These are phyloP conservation scores for Empis livida DNA, from an alignment of 2,888 invertebrate genomes.

Conservation along the genomic window DNA sequence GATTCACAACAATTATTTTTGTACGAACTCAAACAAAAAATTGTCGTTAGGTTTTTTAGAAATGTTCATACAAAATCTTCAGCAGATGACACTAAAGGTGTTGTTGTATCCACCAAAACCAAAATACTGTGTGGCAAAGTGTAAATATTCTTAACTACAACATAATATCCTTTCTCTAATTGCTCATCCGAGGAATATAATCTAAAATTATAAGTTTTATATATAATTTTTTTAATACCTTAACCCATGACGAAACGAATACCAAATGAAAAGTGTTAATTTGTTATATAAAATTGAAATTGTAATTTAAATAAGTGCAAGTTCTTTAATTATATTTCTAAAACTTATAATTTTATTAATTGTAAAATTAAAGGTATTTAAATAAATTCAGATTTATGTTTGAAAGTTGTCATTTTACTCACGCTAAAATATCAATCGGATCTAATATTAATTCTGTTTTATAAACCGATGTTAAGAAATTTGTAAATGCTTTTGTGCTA, in stretches of 20 bases:
- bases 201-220: too few relatives aligned
- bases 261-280: too few relatives aligned
- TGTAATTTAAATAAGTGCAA: too few relatives aligned
- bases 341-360: not conserved
- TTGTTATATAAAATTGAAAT: too few relatives aligned
- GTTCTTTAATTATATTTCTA: too few relatives aligned
- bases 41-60: too few relatives aligned
- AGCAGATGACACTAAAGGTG: conserved; percentile 36
- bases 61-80: conserved; percentile 15
- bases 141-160: conserved; percentile 41
- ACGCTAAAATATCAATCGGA: conserved; percentile 43
- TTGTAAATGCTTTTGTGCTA: conserved; percentile 34
- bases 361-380: not conserved
- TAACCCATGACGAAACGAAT: too few relatives aligned
- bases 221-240: too few relatives aligned
- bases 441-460: conserved; percentile 36
- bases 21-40: too few relatives aligned
- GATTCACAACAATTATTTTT: too few relatives aligned
- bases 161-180: conserved; percentile 39
- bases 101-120: conserved; percentile 49
- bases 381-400: not conserved
- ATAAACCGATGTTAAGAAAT: conserved; percentile 34
- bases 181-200: conserved; percentile 43
- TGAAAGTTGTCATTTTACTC: too few relatives aligned
- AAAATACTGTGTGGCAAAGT: conserved; percentile 45